A percentile compares a stretch with the other conserved stretches of the same genome.
These are phyloP conservation scores for Malacoraja senta DNA, from an alignment of 2,797 vertebrate species.

Conservation along the genomic window DNA sequence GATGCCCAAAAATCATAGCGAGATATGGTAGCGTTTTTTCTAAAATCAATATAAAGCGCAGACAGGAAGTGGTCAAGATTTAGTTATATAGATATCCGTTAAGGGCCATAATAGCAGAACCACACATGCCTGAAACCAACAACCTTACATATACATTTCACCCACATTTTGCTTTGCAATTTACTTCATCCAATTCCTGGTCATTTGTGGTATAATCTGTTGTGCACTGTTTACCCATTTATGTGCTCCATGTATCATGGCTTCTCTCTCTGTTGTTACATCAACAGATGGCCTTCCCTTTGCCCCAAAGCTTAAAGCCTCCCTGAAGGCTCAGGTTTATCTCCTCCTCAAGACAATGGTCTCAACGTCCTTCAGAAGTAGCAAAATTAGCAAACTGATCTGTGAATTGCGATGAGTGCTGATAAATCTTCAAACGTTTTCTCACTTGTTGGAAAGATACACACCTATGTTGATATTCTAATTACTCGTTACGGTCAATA, in stretches of 20 bases:
- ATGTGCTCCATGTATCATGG: neutral
- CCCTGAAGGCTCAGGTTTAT: neutral
- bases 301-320: neutral
- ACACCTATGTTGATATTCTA: neutral
- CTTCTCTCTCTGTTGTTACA: neutral
- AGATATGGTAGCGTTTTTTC: too few species aligned
- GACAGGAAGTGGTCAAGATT: too few species aligned
- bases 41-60: too few species aligned
- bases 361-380: neutral
- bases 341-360: neutral
- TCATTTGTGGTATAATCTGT: neutral
- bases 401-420: neutral
- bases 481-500: neutral
- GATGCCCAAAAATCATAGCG: too few species aligned
- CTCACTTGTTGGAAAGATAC: neutral
- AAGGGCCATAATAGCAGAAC: too few species aligned
- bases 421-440: neutral
- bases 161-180: neutral
- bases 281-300: neutral
- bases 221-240: neutral
- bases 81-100: too few species aligned
- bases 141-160: too few species aligned
- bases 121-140: too few species aligned
- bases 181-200: neutral
- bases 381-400: neutral